Evolutionary conservation across 35 echinoderm and acorn worm species (phyloP).

Genomic region (Stichopus chloronotus): DNA sequence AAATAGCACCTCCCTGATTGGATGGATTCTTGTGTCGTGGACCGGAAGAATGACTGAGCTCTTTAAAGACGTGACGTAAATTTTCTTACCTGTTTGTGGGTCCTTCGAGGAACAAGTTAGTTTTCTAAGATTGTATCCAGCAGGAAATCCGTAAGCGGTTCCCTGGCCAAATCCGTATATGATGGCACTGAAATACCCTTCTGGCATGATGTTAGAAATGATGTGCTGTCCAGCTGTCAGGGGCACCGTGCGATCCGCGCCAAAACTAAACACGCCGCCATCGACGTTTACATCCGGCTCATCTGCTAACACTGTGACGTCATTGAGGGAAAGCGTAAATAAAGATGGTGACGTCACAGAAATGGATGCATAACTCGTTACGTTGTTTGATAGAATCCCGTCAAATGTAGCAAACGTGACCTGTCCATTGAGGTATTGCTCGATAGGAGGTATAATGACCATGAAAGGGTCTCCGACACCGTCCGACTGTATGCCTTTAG

Average conservation of each 20-base stretch:
- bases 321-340: slow-evolving; percentile 61
- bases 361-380: slow-evolving; percentile 63
- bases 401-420: slow-evolving; percentile 87
- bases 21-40: no score
- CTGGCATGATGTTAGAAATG: slow-evolving; percentile 55
- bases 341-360: slow-evolving; percentile 76
- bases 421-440: slow-evolving; percentile 83
- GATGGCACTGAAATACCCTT: slow-evolving; percentile 66
- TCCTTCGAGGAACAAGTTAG: slow-evolving; percentile 71
- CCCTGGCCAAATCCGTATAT: slow-evolving; percentile 72
- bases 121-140: slow-evolving; percentile 71
- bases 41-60: no score
- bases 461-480: slow-evolving; percentile 84
- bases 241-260: slow-evolving; percentile 64
- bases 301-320: slow-evolving; percentile 54
- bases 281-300: slow-evolving; percentile 29
- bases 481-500: slow-evolving; percentile 80
- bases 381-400: slow-evolving; percentile 28
- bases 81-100: slow-evolving; percentile 70
- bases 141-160: slow-evolving; percentile 76
- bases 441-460: slow-evolving; percentile 71
- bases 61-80: no score
- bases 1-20: no score
- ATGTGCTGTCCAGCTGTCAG: slow-evolving; percentile 58
- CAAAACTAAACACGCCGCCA: slow-evolving; percentile 57